Conservation (phyloP, 2,113 vertebrate genomes). For the Cyanocitta stelleri region DNA sequence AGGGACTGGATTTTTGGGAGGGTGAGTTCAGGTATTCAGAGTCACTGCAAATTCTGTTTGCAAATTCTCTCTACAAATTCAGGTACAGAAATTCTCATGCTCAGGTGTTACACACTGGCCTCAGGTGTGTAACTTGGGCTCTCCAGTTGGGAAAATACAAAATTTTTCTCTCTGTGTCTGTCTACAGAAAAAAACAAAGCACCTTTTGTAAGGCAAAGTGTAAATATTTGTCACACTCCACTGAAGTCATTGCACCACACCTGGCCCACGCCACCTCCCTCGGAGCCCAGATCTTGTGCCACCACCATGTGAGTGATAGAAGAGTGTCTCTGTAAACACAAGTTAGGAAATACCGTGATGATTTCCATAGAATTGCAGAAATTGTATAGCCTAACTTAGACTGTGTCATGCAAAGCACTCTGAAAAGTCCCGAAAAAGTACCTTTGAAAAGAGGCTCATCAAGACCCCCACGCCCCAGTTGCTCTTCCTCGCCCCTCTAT, state of each 20-base stretch:
- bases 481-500: not conserved
- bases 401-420: not conserved
- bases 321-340: not conserved
- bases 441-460: not conserved
- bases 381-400: not conserved
- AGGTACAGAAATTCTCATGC: not conserved
- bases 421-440: not conserved
- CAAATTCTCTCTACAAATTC: not conserved
- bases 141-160: not conserved
- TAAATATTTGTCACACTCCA: not conserved
- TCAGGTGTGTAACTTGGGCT: not conserved
- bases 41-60: not conserved
- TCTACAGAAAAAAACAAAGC: not conserved
- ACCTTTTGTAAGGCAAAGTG: not conserved
- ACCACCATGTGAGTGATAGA: not conserved
- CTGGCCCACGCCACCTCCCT: accelerated
- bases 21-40: not conserved
- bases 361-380: not conserved
- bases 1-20: not conserved
- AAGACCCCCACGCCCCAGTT: not conserved
- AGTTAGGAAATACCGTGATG: accelerated
- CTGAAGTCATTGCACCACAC: accelerated
- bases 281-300: not conserved
- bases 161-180: not conserved
- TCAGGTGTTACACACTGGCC: not conserved